phyloP scores from a whole-genome alignment of 2,113 vertebrate genomes.

The Heliornis fulica region DNA sequence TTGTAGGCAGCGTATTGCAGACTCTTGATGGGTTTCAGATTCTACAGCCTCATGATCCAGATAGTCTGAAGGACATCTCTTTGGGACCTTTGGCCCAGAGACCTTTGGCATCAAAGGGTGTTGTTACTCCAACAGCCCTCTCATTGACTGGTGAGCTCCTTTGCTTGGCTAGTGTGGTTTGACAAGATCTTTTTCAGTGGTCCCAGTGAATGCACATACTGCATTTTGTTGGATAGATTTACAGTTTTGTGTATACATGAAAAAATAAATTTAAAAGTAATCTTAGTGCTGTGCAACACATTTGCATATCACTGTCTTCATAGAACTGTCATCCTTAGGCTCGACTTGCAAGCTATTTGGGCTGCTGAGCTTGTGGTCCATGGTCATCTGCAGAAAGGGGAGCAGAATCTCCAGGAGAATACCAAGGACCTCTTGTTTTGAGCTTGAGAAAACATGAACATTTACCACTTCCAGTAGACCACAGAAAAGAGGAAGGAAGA shows the following conservation, averaged over 20 bases:
- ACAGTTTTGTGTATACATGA: neutral
- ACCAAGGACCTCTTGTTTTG: neutral
- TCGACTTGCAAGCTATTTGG: neutral
- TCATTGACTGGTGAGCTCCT: neutral
- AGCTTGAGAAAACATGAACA: neutral
- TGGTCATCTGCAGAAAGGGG: neutral
- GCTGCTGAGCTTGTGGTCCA: neutral
- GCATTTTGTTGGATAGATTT: neutral
- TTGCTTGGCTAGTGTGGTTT: neutral
- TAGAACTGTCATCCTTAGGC: neutral
- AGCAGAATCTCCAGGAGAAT: neutral
- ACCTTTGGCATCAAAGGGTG: neutral
- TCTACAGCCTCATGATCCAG: neutral
- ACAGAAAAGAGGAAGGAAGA: neutral
- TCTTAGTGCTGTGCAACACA: accelerated
- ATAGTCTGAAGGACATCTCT: neutral
- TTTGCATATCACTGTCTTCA: accelerated
- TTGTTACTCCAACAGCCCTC: neutral
- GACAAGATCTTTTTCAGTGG: neutral
- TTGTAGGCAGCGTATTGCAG: neutral
- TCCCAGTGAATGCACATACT: neutral
- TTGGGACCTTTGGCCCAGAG: neutral
- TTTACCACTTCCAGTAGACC: neutral
- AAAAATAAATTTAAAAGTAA: neutral
- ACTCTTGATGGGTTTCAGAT: neutral